phyloP scores from a whole-genome alignment of 2,888 invertebrate species.

The Microplitis deprimator region DNA sequence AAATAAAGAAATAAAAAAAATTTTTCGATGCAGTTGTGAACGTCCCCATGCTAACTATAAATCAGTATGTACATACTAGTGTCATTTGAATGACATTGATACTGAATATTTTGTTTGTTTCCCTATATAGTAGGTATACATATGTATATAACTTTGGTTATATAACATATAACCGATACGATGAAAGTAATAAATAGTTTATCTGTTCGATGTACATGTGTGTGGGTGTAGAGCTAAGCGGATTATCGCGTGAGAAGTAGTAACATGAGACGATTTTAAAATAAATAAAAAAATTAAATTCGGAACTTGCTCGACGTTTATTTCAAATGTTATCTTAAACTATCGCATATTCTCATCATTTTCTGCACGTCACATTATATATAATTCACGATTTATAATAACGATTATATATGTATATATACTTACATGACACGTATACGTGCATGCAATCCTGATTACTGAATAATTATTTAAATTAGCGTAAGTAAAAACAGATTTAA shows the following conservation, averaged over 20 bases:
- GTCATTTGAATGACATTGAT: neutral
- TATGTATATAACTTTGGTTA: neutral
- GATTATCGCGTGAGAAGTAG: conserved; percentile 18
- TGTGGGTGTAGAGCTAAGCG: conserved; percentile 17
- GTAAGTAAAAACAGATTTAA: too few species aligned
- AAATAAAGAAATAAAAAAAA: neutral
- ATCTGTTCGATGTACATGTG: neutral
- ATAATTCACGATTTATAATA: neutral
- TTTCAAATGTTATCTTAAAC: neutral
- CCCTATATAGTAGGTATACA: neutral
- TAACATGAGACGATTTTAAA: conserved; percentile 27
- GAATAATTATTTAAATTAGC: conserved; percentile 1
- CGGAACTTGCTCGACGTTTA: neutral
- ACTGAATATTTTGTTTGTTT: neutral
- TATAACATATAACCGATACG: neutral
- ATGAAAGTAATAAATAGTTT: conserved; percentile 27
- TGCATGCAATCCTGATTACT: neutral
- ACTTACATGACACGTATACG: conserved; percentile 1
- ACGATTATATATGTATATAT: neutral
- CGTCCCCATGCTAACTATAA: neutral
- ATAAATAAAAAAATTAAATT: conserved; percentile 2
- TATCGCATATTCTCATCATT: conserved; percentile 9
- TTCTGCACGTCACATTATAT: conserved; percentile 17
- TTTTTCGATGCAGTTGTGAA: neutral
- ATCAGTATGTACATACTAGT: neutral